Evolutionary conservation across 2,888 invertebrate species (phyloP), one percentile per base, ranked within the genome.

Genomic region (Acanthosepion esculentum): DNA sequence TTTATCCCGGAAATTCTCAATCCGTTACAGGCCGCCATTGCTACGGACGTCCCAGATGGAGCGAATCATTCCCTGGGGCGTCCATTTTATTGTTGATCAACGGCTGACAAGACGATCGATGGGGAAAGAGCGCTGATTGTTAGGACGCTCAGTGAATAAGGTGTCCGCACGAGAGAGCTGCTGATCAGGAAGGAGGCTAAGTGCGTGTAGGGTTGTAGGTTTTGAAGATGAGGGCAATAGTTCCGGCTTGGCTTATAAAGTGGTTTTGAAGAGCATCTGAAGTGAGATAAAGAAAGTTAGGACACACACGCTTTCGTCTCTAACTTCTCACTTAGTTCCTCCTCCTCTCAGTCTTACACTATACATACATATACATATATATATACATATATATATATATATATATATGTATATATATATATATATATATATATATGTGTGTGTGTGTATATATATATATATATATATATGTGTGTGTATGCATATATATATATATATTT

Each of bases 1-100:
- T 78, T 78, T 78, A 78, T 78, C 78, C 78, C 78, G 78, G 78
- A 78, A 78, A 78, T 78, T 78, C 78, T 78, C 78, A 78, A 78
- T 78, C 78, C 78, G 78, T 78, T 78, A 78, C 78, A 78, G 78
- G 78, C 78, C n/a, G 78, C 78, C n/a, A 78, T 78, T 33, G n/a
- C 78, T 78, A 78, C n/a, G 78, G 78, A 78, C 78, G 78, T 78
- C 78, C 78, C 78, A 78, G 78, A 78, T 78, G 78, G 78, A 78
- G 78, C 78, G n/a, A 78, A 78, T 78, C 78, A 78, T 78, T 78
- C 78, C 78, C 78, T 78, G 78, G 78, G 78, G 78, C 78, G 78
- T 33, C 78, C n/a, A n/a, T 78, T 78, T 78, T 78, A 78, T 78
- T 78, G 78, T 78, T 78, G 78, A 78, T 78, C 78, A 78, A 78